Conservation (phyloP, 2,888 invertebrate species). For the Tetragnatha montana region DNA sequence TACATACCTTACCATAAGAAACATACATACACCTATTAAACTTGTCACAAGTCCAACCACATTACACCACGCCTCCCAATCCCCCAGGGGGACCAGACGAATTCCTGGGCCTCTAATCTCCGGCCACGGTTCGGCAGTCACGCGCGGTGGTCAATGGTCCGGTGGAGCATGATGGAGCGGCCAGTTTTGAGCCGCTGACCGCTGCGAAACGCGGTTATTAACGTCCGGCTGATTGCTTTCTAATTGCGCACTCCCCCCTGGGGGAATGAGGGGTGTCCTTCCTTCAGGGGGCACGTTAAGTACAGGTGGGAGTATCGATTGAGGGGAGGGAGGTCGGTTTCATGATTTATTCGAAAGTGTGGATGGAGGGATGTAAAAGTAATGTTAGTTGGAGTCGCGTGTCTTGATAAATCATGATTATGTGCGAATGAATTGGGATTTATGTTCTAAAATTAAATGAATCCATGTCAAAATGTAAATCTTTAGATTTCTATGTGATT, state of each 20-base stretch:
- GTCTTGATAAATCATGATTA: too few species aligned
- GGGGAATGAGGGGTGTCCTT: too few species aligned
- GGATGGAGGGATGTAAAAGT: too few species aligned
- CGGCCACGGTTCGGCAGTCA: conserved; percentile 21
- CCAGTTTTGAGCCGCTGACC: conserved; percentile 30
- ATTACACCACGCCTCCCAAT: conserved; percentile 29
- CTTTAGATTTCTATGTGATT: too few species aligned
- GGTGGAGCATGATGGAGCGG: background rate
- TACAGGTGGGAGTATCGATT: too few species aligned
- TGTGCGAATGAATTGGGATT: too few species aligned
- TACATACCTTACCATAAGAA: background rate
- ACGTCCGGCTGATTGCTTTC: conserved; percentile 28
- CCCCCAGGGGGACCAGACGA: conserved; percentile 16
- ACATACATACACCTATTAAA: conserved; percentile 23
- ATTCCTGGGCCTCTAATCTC: background rate
- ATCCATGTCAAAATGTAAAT: too few species aligned
- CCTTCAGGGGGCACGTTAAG: too few species aligned
- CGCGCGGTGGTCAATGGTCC: conserved; percentile 28
- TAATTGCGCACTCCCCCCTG: background rate
- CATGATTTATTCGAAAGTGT: too few species aligned
- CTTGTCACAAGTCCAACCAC: conserved; percentile 16
- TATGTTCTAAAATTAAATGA: too few species aligned
- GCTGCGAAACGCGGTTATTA: conserved; percentile 19
- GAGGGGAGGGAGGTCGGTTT: too few species aligned
- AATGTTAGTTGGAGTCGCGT: too few species aligned